These are phyloP conservation scores for Gallinago undulata DNA, from an alignment of 2,113 vertebrate species.

Conservation along the genomic window DNA sequence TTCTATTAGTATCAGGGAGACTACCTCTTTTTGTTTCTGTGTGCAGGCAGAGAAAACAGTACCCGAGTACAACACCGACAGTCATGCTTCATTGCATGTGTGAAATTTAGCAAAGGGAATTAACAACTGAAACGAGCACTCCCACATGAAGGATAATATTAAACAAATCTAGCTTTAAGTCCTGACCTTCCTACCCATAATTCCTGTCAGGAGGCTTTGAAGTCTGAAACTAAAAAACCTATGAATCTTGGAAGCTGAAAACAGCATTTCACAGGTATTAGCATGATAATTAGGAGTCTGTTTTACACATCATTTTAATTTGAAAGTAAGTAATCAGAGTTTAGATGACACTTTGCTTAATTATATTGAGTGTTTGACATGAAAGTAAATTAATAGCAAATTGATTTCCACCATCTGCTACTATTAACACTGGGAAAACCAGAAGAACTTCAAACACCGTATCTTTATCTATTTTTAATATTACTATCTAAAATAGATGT, in stretches of 20 bases:
- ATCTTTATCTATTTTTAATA: not conserved
- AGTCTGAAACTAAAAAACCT: not conserved
- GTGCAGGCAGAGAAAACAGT: not conserved
- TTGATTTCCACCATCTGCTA: slow-evolving; percentile 52
- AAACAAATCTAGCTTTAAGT: slow-evolving; percentile 39
- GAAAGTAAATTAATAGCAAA: slow-evolving; percentile 60
- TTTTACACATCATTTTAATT: slow-evolving; percentile 47
- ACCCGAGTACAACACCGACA: not conserved
- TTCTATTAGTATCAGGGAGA: not conserved
- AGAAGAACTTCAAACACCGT: not conserved
- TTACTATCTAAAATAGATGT: not conserved
- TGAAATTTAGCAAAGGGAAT: slow-evolving; percentile 37
- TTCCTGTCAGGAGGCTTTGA: slow-evolving; percentile 50
- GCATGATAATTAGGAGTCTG: slow-evolving; percentile 45
- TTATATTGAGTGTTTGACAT: slow-evolving; percentile 62
- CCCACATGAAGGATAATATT: slow-evolving; percentile 23
- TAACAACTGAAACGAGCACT: not conserved
- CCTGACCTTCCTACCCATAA: slow-evolving; percentile 51
- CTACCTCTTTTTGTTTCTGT: not conserved
- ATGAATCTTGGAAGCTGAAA: not conserved
- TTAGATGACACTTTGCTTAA: slow-evolving; percentile 64
- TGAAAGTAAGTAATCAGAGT: slow-evolving; percentile 59
- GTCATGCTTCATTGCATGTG: not conserved
- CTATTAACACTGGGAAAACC: not conserved
- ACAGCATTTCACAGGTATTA: slow-evolving; percentile 53